These are phyloP conservation scores for Caenorhabditis sinica DNA, from an alignment of 2,888 invertebrate species.

Conservation along the genomic window DNA sequence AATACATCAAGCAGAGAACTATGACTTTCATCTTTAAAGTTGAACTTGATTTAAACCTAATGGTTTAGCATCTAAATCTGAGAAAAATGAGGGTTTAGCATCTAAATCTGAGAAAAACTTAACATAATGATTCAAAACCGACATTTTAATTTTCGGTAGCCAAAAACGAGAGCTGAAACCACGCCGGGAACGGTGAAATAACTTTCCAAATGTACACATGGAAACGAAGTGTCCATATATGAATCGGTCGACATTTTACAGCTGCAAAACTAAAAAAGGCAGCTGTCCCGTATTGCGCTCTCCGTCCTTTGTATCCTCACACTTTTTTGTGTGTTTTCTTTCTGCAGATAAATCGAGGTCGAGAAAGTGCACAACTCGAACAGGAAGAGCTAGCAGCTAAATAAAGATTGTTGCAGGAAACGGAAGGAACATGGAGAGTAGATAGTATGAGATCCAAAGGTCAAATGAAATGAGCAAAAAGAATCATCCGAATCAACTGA, in stretches of 20 bases:
- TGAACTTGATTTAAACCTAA: no score
- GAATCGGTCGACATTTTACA: slow-evolving; percentile 36
- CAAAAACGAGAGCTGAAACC: not conserved
- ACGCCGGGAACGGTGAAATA: not conserved
- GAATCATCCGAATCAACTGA: not conserved
- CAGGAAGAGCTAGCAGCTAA: slow-evolving; percentile 34
- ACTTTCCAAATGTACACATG: not conserved
- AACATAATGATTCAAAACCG: not conserved
- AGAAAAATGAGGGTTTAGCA: no score
- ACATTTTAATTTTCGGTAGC: no score
- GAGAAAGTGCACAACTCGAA: slow-evolving; percentile 14
- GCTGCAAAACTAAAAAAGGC: slow-evolving; percentile 47
- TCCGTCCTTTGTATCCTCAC: slow-evolving; percentile 27
- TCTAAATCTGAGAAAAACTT: no score
- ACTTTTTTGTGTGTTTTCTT: slow-evolving; percentile 38
- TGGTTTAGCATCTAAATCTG: no score
- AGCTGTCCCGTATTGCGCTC: slow-evolving; percentile 34
- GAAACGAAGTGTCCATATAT: slow-evolving; percentile 10
- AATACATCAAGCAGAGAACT: not conserved
- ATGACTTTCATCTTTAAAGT: no score
- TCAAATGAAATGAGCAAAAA: slow-evolving; percentile 26
- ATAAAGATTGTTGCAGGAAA: slow-evolving; percentile 35
- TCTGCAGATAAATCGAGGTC: slow-evolving; percentile 33
- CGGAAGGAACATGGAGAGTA: slow-evolving; percentile 23
- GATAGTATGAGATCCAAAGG: slow-evolving; percentile 20